Evolutionary conservation across 2,797 vertebrate genomes (phyloP), one percentile per base, ranked within the genome.

Genomic region (Stomatorhinus walkeri): DNA sequence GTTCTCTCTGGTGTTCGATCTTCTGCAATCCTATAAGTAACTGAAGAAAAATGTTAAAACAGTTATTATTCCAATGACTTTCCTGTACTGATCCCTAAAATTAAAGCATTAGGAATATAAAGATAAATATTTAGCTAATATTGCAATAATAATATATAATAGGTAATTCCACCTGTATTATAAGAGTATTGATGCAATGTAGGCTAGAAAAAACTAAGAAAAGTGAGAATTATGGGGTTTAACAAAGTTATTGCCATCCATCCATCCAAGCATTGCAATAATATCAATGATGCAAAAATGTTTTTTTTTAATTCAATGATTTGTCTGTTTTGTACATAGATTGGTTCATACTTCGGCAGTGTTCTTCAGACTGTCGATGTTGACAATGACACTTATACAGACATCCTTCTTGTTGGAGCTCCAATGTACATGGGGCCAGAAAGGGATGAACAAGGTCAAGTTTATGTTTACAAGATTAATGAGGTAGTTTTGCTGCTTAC

Each of bases 311-410:
- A 43, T 24, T 10, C 22, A 1, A 2, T 88, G 16, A 54, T 88
- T 32, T 89, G 4, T 68, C 12, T 84, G 79, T 72, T 9, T 90
- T 90, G 89, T 87, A 10, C 87, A 79, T 92, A 99, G 98, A 98
- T 99, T n/a, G 98, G 98, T 0, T 99, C 98, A 32, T 99, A 99
- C 92, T 99, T 98, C 28, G 98, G 98, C 24, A 98, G 98, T 68
- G 96, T 99, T 52, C 95, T 99, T 88, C 98, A 97, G 89, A 98
- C 98, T 0, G 22, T 98, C 0, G 98, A 99, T 10, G 92, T 98
- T 0, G 90, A 99, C 0, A 93, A 92, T 9, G 98, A 99, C 91
- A 95, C 95, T 3, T 92, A 94, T 90, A 99, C 97, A 0, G 98
- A 99, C 88, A 90, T 98, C 43, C 97, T 99, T 72, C 93, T 99